Percentiles rank a stretch among this genome's conserved stretches.
phyloP scores from a whole-genome alignment of 2,797 vertebrate genomes.

The Myotis daubentonii region DNA sequence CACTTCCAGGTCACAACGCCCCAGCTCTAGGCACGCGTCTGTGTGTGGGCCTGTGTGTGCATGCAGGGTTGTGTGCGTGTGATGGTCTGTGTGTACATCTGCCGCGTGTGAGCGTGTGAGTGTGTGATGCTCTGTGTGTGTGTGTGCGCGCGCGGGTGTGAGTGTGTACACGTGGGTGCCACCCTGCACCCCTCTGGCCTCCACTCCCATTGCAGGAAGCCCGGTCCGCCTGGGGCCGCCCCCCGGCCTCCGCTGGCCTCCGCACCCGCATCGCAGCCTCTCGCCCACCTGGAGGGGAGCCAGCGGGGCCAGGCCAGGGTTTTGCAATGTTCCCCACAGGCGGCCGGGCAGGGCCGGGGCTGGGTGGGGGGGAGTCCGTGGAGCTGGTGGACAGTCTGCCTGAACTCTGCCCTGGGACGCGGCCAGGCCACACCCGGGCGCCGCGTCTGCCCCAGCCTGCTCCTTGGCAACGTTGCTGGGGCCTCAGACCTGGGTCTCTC shows the following conservation, averaged over 20 bases:
- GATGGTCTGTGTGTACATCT: neutral
- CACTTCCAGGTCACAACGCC: neutral
- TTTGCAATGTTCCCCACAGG: conserved; percentile 29
- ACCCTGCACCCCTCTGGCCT: neutral
- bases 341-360: rapidly evolving
- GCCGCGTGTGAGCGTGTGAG: too few species aligned
- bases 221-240: neutral
- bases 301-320: neutral
- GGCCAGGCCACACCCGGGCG: rapidly evolving
- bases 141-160: neutral
- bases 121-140: neutral
- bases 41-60: neutral
- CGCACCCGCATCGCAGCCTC: neutral
- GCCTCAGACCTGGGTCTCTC: neutral
- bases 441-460: rapidly evolving
- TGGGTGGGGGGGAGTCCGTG: rapidly evolving
- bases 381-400: rapidly evolving
- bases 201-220: neutral
- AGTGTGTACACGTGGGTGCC: neutral
- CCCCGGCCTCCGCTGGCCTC: neutral
- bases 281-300: neutral
- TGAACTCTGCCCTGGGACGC: neutral
- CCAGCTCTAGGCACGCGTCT: neutral
- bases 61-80: too few species aligned
- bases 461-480: rapidly evolving